Base-by-base conservation (phyloP, 2,797 vertebrate species). In the Poliocrania exsul region DNA sequence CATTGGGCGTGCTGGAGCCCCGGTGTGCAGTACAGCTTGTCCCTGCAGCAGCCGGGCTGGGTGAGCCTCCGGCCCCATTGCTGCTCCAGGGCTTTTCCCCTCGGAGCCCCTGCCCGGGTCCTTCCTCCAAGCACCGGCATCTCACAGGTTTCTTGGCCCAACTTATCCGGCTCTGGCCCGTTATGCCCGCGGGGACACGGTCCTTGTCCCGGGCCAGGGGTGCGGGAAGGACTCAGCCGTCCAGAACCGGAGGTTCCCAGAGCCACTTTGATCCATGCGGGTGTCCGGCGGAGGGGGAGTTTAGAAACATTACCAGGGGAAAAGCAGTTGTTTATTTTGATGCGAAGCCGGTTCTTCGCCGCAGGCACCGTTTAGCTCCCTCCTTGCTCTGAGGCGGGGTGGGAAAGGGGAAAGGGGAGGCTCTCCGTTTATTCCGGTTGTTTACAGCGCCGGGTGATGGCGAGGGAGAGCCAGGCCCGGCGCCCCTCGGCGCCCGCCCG, bases 401-500 rank as follows among this genome's bases (percentile, higher is more conserved):
- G 96, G 93, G 87, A 86, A 90, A 96, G 96, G 93, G 93, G 96
- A 95, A 96, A 95, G 92, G 93, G 88, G 93, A 91, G 86, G 16
- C 57, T 95, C 86, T 93, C 42, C 38, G 95, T 94, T 95, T 96
- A 91, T 93, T 95, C 81, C 81, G 24, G 86, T 77, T 88, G 85
- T 95, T 95, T 95, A 88, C 80, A 82, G 50, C 56, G 21, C 47
- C 19, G 77, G 65, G 93, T 57, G 92, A 74, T 4, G 58, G 61
- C 13, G 38, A 74, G 70, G 79, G 47, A 90, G 21, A 88, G 37
- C 33, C 38, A 44, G 51, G 11, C 21, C 81, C 40, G 13, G 35
- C 28, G 38, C 69, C 51, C 73, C 38, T 23, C 58, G 37, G 87
- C 62, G 62, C 86, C 84, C 58, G 56, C 11, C 50, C 3, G 46